Evolutionary conservation across 2,113 vertebrate species (phyloP), one percentile per base, ranked within the genome.

Genomic region (Regulus satrapa): DNA sequence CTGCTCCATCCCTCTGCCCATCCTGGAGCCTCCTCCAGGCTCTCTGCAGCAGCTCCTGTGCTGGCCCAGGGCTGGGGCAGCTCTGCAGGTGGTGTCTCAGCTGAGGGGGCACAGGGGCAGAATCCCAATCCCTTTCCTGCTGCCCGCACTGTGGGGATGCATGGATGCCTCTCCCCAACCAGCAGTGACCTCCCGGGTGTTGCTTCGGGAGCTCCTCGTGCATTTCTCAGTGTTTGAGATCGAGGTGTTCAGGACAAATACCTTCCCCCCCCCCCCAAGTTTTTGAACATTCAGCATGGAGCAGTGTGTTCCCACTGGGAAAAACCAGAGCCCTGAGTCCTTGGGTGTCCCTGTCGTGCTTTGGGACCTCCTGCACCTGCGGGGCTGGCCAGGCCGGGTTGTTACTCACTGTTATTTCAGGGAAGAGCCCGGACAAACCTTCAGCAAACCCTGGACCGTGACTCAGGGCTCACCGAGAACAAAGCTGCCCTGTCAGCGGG

Each of bases 371-470:
- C 13, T 28, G 81, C 29, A 23, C 55, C 69, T 5, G 7, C 79
- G 19, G 69, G 66, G 84, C 77, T 82, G 87, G 59, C 77, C 55
- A 7, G 69, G 82, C 54, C 8, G 5, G 75, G 25, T n/a, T 2
- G 3, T 92, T 92, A 93, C 54, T 95, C 96, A 88, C 66, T 31
- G 17, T 62, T 81, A 25, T 52, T 87, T 18, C 94, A 45, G 85
- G 68, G 55, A 40, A 24, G 77, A 72, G 43, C 56, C 48, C 13
- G 92, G 83, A 51, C 32, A 4, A 87, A 78, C 84, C 87, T 89
- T 87, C 80, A 56, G 89, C 94, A 87, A 91, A 84, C 0, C 32
- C 6, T 2, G 81, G 40, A n/a, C n/a, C 11, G 4, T 97, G 95
- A 96, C 73, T 95, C 89, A 93, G 81, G 64, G 61, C 24, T 54